phyloP scores from a whole-genome alignment of 2,113 vertebrate genomes.

The Lathamus discolor region DNA sequence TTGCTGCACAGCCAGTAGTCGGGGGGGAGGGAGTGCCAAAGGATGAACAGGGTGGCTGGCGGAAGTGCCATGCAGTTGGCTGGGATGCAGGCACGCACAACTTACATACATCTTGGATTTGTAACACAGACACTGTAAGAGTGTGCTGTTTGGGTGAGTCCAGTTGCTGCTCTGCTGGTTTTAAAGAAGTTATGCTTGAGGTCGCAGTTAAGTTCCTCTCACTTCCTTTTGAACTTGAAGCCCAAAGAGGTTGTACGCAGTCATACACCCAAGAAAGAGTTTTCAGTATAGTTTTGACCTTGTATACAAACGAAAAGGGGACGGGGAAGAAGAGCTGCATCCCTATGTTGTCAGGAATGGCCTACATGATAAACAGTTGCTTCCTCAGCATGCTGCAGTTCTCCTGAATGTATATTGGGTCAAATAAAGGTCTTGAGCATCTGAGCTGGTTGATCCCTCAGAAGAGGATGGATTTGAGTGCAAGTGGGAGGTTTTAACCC shows the following conservation, averaged over 20 bases:
- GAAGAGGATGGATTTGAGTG: conserved; percentile 62
- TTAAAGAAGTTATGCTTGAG: neutral
- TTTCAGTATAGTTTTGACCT: neutral
- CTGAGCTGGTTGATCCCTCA: conserved; percentile 59
- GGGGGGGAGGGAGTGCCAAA: neutral
- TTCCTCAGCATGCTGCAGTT: conserved; percentile 24
- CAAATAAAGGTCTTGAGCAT: conserved; percentile 49
- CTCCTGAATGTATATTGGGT: conserved; percentile 11
- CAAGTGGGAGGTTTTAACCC: conserved; percentile 66
- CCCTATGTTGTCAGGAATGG: neutral
- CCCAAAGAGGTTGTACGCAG: neutral
- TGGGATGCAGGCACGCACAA: neutral
- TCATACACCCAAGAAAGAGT: neutral
- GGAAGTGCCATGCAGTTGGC: neutral
- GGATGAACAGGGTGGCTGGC: neutral
- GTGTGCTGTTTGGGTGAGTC: neutral
- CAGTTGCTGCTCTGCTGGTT: neutral
- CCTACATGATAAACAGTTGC: conserved; percentile 5
- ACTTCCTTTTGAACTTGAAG: neutral
- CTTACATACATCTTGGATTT: neutral
- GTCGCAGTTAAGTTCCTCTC: neutral
- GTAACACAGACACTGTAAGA: accelerated
- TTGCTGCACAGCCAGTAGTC: neutral
- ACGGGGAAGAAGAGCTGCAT: neutral
- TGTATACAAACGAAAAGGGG: neutral